phyloP scores from a whole-genome alignment of 2,797 vertebrate genomes.

The Smutsia temminckii region DNA sequence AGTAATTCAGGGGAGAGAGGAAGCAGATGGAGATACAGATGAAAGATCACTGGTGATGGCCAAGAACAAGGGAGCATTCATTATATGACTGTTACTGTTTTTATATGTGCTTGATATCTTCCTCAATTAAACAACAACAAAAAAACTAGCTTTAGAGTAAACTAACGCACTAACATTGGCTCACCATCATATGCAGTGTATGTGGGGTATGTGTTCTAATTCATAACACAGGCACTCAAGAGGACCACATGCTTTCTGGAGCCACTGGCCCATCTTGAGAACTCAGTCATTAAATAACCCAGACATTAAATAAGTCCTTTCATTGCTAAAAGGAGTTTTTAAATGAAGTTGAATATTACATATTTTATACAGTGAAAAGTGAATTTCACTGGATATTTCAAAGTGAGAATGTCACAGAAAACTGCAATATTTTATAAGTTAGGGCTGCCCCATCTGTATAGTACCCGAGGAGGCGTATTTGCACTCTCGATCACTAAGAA shows the following conservation, averaged over 20 bases:
- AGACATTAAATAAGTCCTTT: background rate
- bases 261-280: background rate
- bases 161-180: background rate
- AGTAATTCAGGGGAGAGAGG: background rate
- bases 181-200: rapidly evolving
- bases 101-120: background rate
- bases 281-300: background rate
- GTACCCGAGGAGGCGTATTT: background rate
- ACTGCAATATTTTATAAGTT: background rate
- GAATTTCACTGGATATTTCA: background rate
- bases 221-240: background rate
- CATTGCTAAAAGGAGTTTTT: background rate
- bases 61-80: background rate
- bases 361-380: background rate
- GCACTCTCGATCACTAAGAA: background rate
- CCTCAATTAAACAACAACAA: background rate
- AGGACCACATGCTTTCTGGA: background rate
- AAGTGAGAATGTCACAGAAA: background rate
- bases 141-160: background rate
- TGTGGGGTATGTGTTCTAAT: background rate
- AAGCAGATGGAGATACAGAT: background rate
- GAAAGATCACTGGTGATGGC: background rate
- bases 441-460: rapidly evolving
- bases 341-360: background rate
- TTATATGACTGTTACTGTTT: background rate